phyloP scores from a whole-genome alignment of 2,797 vertebrate genomes.

The Sebastes flavidus region DNA sequence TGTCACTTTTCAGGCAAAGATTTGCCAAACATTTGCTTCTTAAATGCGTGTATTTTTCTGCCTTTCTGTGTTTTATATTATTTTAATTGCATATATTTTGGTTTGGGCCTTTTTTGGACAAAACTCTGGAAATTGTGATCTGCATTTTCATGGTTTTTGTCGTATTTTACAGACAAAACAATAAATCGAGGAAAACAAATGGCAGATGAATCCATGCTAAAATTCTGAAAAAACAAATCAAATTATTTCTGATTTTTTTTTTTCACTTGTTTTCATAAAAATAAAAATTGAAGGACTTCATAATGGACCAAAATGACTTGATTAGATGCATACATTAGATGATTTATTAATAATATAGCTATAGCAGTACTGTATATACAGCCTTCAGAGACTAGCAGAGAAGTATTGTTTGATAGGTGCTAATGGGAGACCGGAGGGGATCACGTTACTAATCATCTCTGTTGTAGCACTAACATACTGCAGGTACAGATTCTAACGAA shows the following conservation, averaged over 20 bases:
- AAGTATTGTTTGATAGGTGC: not conserved
- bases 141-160: not conserved
- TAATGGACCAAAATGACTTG: not conserved
- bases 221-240: not conserved
- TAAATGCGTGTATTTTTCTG: not conserved
- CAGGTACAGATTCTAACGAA: not conserved
- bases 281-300: not conserved
- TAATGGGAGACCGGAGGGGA: not conserved
- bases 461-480: not conserved
- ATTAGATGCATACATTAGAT: not conserved
- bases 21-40: not conserved
- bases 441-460: not conserved
- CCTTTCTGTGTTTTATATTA: not conserved
- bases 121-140: not conserved
- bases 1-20: not conserved
- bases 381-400: not conserved
- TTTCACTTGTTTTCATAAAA: not conserved
- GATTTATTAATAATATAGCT: not conserved
- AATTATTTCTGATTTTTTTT: not conserved
- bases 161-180: not conserved
- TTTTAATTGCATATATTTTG: not conserved
- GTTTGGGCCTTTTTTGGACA: not conserved
- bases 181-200: not conserved
- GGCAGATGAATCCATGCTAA: not conserved
- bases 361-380: not conserved